A percentile compares a stretch with the other conserved stretches of the same genome.
Conservation (phyloP, 1,140 invertebrate species). For the Saxidomus purpurata region DNA sequence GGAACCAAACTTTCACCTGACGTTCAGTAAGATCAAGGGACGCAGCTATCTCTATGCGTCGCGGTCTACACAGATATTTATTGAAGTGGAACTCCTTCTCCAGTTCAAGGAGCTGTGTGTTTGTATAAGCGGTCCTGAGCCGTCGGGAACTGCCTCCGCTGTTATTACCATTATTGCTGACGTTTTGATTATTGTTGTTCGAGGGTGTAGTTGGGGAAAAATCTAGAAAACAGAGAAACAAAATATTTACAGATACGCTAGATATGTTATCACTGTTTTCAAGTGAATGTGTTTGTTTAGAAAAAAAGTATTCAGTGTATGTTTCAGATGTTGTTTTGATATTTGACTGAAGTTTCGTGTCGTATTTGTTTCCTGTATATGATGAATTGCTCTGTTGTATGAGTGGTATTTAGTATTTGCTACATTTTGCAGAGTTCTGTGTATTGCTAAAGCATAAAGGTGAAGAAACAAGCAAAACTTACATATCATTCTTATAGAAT, state of each 20-base stretch:
- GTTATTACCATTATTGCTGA: constrained; percentile 51
- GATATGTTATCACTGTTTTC: constrained; percentile 55
- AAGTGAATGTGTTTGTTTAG: constrained; percentile 42
- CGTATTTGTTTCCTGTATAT: constrained; percentile 17
- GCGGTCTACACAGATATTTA: constrained; percentile 93
- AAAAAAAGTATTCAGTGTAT: background rate
- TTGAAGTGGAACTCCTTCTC: constrained; percentile 97
- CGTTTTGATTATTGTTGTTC: constrained; percentile 50
- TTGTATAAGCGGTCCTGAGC: constrained; percentile 98
- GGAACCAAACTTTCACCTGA: constrained; percentile 84
- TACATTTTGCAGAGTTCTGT: too few relatives aligned
- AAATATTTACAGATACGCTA: constrained; percentile 63
- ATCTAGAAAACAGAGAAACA: constrained; percentile 61
- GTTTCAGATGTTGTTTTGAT: constrained; percentile 26
- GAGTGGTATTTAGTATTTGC: too few relatives aligned
- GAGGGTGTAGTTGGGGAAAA: constrained; percentile 34
- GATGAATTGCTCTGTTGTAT: background rate
- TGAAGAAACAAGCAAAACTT: too few relatives aligned
- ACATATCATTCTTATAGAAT: too few relatives aligned
- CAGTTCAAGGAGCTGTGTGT: constrained; percentile 98
- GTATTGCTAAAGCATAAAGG: too few relatives aligned
- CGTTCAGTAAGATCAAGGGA: constrained; percentile 90
- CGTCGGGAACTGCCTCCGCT: constrained; percentile 85
- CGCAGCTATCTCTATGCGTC: constrained; percentile 93
- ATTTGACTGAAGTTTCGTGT: background rate